Conservation (phyloP, 1,140 invertebrate species). For the Lamellibrachia luymesi region DNA sequence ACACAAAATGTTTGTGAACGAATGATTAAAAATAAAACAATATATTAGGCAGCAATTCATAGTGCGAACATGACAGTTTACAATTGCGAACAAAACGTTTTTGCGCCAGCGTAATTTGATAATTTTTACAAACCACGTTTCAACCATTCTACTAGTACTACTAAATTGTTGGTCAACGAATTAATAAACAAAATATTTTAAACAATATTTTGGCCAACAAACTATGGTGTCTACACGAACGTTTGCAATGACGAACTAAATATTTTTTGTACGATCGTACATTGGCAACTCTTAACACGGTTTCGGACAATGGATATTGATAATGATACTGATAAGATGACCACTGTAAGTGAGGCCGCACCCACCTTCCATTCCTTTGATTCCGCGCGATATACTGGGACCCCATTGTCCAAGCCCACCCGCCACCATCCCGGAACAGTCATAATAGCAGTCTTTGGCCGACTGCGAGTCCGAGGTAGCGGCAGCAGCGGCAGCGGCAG, state of each 20-base stretch:
- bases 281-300: neutral
- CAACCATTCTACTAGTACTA: too few species aligned
- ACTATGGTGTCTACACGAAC: neutral
- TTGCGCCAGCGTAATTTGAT: too few species aligned
- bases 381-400: slow-evolving; percentile 20
- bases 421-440: slow-evolving; percentile 36
- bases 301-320: neutral
- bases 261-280: neutral
- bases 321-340: neutral
- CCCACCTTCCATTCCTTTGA: slow-evolving; percentile 46
- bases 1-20: too few species aligned
- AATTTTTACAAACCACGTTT: too few species aligned
- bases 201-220: neutral
- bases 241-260: too few species aligned
- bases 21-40: too few species aligned
- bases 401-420: slow-evolving; percentile 7
- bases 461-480: slow-evolving; percentile 32
- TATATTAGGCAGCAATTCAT: too few species aligned
- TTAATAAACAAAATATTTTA: too few species aligned
- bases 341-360: neutral
- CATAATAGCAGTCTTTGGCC: slow-evolving; percentile 43
- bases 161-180: too few species aligned
- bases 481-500: slow-evolving; percentile 12
- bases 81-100: too few species aligned
- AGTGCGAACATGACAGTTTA: too few species aligned